Base-by-base conservation (phyloP, 2,888 invertebrate species). In the Fragum fragum region DNA sequence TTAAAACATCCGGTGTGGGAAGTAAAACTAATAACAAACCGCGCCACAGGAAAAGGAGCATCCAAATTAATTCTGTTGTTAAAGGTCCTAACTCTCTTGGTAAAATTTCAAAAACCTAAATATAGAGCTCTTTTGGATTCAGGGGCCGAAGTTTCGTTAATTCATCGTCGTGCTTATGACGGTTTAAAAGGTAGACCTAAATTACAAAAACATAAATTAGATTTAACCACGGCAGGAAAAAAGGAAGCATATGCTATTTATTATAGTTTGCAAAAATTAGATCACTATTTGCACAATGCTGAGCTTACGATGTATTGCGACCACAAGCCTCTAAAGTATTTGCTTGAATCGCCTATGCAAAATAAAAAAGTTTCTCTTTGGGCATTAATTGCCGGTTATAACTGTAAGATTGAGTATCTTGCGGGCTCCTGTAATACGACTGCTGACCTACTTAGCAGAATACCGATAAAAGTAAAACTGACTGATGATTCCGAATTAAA, bases 151-250 rank as follows among this genome's bases (percentile, higher is more conserved):
- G 74, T 78, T n/a, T 75, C 68, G 26, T 39, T 78, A 39, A 72
- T 81, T 26, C 77, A 75, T 28, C 47, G 26, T 18, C n/a, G 63
- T 18, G 75, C 91, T 92, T 9, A 86, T 88, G 7, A 92, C 89
- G 69, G 90, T 74, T 76, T 92, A 85, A 61, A 72, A 63, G 6
- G 32, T n/a, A 52, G 63, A 59, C 68, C 63, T 14, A 71, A 66
- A 57, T 39, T 81, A 14, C 9, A 26, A 14, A 78, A 72, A 21
- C 66, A 72, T 21, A 66, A 57, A 1, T 29, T 39, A 36, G 21
- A 59, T 32, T 61, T 71, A 26, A 52, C 69, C 9, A 52, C 70
- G 1, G 70, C 53, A 1, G 53, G 42, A 36, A 42, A 81, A 69
- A 81, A 81, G 28, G 76, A 76, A 36, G 68, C 68, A 21, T 76